Conservation (phyloP, 2,888 invertebrate species). For the Serrognathus titanus region DNA sequence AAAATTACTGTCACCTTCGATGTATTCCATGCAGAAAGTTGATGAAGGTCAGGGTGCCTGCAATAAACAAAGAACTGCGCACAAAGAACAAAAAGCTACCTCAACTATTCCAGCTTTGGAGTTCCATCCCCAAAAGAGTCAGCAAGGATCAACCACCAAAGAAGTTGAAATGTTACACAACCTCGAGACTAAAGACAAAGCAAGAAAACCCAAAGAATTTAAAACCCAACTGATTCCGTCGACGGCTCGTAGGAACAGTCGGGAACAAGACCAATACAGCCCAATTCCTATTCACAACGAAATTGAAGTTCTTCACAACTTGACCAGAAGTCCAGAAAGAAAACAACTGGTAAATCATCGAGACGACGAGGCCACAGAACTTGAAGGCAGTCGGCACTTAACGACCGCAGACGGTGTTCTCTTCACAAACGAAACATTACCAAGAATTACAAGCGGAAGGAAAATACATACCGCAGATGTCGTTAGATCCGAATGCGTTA, state of each 20-base stretch:
- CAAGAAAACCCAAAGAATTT: too few species aligned
- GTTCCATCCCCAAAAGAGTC: background rate
- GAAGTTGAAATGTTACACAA: too few species aligned
- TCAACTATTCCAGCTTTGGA: background rate
- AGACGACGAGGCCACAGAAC: background rate
- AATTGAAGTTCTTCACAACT: conserved; percentile 66
- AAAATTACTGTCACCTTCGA: too few species aligned
- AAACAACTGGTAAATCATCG: background rate
- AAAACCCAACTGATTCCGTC: too few species aligned
- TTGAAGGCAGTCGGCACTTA: conserved; percentile 14
- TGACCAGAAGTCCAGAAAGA: conserved; percentile 60
- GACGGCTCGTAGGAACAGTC: conserved; percentile 19
- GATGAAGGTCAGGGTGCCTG: too few species aligned
- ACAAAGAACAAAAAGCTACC: background rate
- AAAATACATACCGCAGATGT: conserved; percentile 25
- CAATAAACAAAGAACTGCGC: too few species aligned
- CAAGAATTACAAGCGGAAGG: conserved; percentile 8
- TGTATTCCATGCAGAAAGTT: too few species aligned
- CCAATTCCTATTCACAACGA: conserved; percentile 56
- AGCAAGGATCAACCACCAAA: background rate
- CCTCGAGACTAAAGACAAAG: too few species aligned
- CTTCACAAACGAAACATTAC: conserved; percentile 9
- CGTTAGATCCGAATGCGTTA: background rate
- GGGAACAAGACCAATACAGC: conserved; percentile 34
- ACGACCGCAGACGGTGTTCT: conserved; percentile 23